phyloP scores from a whole-genome alignment of 1,140 invertebrate genomes.

The Eciton burchellii region DNA sequence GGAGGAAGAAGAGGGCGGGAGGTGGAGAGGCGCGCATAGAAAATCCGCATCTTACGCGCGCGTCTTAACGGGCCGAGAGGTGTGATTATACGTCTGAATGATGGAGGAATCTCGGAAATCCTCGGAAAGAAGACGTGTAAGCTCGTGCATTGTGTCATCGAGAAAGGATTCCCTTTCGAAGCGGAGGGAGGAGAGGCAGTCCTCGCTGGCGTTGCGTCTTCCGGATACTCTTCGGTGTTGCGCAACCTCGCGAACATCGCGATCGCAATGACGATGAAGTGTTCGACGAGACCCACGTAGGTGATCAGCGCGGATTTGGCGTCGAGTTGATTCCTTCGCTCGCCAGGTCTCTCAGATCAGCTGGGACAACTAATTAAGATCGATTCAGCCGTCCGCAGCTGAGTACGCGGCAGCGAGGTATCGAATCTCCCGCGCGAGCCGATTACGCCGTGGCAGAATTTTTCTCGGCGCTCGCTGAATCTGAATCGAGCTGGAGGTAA shows the following conservation, averaged over 20 bases:
- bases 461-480: constrained; percentile 33
- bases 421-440: constrained; percentile 17
- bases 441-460: constrained; percentile 19
- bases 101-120: not conserved
- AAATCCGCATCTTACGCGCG: constrained; percentile 40
- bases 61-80: not conserved
- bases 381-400: constrained; percentile 11
- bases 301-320: too few relatives aligned
- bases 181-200: not conserved
- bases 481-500: constrained; percentile 14
- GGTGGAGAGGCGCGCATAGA: constrained; percentile 3
- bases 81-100: not conserved
- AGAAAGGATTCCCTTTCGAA: not conserved
- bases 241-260: not conserved
- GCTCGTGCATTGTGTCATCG: not conserved
- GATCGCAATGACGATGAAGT: not conserved
- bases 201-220: not conserved
- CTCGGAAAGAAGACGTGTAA: not conserved
- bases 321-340: too few relatives aligned
- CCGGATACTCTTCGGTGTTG: not conserved
- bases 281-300: too few relatives aligned
- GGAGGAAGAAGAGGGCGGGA: not conserved
- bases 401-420: constrained; percentile 11
- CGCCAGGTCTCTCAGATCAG: constrained; percentile 22
- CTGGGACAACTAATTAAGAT: constrained; percentile 51